Base-by-base conservation (phyloP, 1,140 invertebrate species). In the Scaptomyza hsui region DNA sequence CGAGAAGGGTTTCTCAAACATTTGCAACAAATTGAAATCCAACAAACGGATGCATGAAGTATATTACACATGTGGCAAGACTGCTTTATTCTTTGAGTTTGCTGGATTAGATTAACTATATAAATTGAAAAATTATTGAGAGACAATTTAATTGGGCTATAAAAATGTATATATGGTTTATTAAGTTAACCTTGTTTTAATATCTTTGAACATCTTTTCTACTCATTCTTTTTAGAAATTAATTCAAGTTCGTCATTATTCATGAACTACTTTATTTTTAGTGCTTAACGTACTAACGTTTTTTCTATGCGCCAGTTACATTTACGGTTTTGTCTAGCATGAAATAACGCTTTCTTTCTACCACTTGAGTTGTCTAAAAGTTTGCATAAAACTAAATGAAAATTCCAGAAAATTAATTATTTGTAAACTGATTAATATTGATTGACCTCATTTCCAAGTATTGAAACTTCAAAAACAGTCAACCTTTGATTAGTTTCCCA, bases 291-390 rank as follows among this genome's bases (percentile, higher is more conserved):
- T 32, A 2, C 51, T 47, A n/a, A n/a, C 39, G 16, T 6, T 13
- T 35, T 12, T 47, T 51, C 4, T 41, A 37, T 18, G 37, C 37
- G 61, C 52, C 52, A 78, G 75, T 73, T 78, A 37, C 64, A 72
- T 75, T 75, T 80, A 77, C 61, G 77, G 77, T 62, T 42, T 80
- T 72, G 52, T 60, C 61, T 75, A 75, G 69, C 72, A 63, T 59
- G 67, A 78, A 78, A 78, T 63, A 55, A 59, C 62, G 13, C 21
- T 45, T 63, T 32, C 47, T 42, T 10, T 15, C 32, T 35, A 7
- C 48, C 9, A 5, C 10, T 21, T 4, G 26, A 6, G 7, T 9
- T 9, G 26, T 9, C 6, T 29, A 29, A 0, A 29, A 29, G n/a
- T n/a, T n/a, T n/a, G n/a, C n/a, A n/a, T n/a, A n/a, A n/a, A n/a